Evolutionary conservation across 2,888 invertebrate genomes (phyloP).

Genomic region (Himalopsyche tibetana): DNA sequence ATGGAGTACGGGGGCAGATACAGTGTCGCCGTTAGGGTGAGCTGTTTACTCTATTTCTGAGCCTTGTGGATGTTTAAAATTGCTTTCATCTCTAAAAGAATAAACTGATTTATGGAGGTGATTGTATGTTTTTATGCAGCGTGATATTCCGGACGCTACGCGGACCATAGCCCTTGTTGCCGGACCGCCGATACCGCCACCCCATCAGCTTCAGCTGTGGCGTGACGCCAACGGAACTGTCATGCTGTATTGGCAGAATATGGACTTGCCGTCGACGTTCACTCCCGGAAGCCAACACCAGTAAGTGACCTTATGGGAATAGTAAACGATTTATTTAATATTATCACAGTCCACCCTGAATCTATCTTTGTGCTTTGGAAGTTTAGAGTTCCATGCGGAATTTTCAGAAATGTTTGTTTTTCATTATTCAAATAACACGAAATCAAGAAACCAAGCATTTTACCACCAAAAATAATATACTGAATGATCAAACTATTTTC

Average conservation of each 20-base stretch:
- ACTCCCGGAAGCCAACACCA: constrained; percentile 43
- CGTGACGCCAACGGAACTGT: constrained; percentile 80
- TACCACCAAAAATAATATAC: no score
- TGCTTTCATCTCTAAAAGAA: no score
- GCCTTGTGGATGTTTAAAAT: background rate
- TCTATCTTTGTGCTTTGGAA: no score
- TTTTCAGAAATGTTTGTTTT: no score
- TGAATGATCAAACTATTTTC: no score
- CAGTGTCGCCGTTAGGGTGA: constrained; percentile 74
- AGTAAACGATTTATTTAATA: no score
- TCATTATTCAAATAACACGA: no score
- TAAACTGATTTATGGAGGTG: background rate
- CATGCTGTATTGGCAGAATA: constrained; percentile 79
- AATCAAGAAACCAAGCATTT: no score
- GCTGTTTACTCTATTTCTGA: background rate
- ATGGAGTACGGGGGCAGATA: constrained; percentile 77
- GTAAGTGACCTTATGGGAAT: constrained; percentile 39
- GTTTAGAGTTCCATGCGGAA: no score
- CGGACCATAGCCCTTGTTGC: constrained; percentile 73
- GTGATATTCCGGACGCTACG: constrained; percentile 69
- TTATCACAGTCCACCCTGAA: no score
- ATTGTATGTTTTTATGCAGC: constrained; percentile 67
- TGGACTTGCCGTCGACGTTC: constrained; percentile 41
- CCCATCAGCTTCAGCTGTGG: constrained; percentile 80
- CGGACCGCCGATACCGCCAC: constrained; percentile 79